Evolutionary conservation across 2,113 vertebrate species (phyloP).

Genomic region (Gallinago undulata): DNA sequence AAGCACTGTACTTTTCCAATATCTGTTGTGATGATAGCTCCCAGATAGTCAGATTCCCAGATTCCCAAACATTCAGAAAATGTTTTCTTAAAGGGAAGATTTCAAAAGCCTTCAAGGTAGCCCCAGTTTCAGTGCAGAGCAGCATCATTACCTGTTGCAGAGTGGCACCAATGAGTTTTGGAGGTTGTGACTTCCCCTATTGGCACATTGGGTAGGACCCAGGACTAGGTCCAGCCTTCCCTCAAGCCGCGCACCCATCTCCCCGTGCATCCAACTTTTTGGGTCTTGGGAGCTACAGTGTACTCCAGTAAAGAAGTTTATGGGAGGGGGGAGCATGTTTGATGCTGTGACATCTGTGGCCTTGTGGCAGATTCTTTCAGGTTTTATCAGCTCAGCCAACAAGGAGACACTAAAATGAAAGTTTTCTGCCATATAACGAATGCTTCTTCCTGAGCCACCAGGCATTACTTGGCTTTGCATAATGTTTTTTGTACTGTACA

Average conservation of each 20-base stretch:
- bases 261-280: neutral
- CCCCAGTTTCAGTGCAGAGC: neutral
- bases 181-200: neutral
- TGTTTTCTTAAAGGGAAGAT: neutral
- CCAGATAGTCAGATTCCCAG: neutral
- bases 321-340: neutral
- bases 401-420: neutral
- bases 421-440: neutral
- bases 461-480: neutral
- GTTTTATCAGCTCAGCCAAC: neutral
- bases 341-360: neutral
- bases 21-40: neutral
- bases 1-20: neutral
- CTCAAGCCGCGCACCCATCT: neutral
- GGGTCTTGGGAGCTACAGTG: neutral
- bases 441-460: neutral
- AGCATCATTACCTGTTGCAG: neutral
- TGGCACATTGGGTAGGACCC: neutral
- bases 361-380: neutral
- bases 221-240: neutral
- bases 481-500: neutral
- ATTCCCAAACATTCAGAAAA: neutral
- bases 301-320: neutral
- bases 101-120: neutral
- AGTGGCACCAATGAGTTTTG: neutral